Base-by-base conservation (phyloP, 2,797 vertebrate genomes). In the Gallinago nigripennis region DNA sequence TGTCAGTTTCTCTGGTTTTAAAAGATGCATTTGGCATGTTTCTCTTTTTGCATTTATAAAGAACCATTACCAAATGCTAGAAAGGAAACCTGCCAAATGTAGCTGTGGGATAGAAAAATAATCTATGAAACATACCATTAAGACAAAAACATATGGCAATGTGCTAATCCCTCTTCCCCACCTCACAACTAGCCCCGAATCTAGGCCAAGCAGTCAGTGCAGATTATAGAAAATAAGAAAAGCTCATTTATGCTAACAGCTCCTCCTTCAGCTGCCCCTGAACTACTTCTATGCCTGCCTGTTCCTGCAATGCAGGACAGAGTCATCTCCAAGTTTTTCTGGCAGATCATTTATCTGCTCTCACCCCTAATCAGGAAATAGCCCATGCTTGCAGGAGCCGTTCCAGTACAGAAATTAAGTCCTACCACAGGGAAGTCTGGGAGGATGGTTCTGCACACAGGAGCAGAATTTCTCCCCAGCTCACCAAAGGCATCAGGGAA, bases 41-140 rank as follows among this genome's bases (percentile, higher is more conserved):
- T 96, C 91, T 97, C 91, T 6, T 94, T 94, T 94, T 97, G 97
- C 97, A 97, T 98, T 98, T 97, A 97, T 97, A 97, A 98, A 97
- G 96, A 97, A 97, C 96, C 95, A 96, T 97, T 98, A 97, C 97
- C 98, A 98, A 98, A 98, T 98, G 97, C 97, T 97, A 93, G 92
- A 92, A 95, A 96, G 98, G 97, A 98, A 98, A 97, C 95, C 92
- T 98, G 98, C 98, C 98, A 98, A 98, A 97, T 97, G 96, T 96
- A 96, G 96, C 96, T 97, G 97, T 96, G 90, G 95, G 93, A 92
- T 90, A 96, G 88, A 91, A 94, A 91, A 90, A 94, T 94, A 91
- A 96, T 95, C 96, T 95, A 95, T 90, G 91, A 96, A 95, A 96
- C 94, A 90, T 93, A 98, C 96, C 94, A 97, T 93, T 96, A 98